These are phyloP conservation scores for Mohoua ochrocephala DNA, from an alignment of 2,113 vertebrate species.

Conservation along the genomic window DNA sequence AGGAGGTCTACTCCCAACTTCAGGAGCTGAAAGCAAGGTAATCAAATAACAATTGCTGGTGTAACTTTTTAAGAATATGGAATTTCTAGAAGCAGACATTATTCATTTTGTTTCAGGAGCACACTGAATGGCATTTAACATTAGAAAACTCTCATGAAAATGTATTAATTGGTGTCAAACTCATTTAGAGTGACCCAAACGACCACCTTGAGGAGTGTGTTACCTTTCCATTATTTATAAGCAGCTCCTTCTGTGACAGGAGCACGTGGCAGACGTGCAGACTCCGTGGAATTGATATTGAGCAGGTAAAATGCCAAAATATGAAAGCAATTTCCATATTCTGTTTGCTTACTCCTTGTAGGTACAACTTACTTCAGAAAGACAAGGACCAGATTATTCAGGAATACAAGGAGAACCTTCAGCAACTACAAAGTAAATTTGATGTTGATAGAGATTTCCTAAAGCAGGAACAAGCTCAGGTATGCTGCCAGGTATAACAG, in stretches of 20 bases:
- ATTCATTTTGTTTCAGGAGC: neutral
- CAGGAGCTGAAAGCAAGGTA: constrained; percentile 86
- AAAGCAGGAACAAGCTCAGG: constrained; percentile 87
- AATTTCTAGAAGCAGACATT: neutral
- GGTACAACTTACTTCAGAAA: constrained; percentile 73
- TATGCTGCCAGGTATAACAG: constrained; percentile 12
- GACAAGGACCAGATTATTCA: constrained; percentile 77
- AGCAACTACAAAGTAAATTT: constrained; percentile 77
- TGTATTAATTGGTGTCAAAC: neutral
- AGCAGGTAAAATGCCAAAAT: neutral
- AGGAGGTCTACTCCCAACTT: constrained; percentile 74
- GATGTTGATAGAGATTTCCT: constrained; percentile 78
- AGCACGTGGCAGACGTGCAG: neutral
- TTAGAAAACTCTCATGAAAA: neutral
- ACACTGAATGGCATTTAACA: neutral
- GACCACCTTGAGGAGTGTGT: neutral
- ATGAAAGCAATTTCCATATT: neutral
- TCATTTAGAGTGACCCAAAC: neutral
- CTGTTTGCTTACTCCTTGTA: constrained; percentile 54
- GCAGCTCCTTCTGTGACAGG: neutral
- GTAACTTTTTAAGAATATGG: neutral
- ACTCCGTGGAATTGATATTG: neutral
- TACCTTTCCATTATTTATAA: neutral
- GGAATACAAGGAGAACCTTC: constrained; percentile 73
- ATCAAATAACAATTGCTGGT: neutral